Base-by-base conservation (phyloP, 2,888 invertebrate genomes). In the Erynnis tages region DNA sequence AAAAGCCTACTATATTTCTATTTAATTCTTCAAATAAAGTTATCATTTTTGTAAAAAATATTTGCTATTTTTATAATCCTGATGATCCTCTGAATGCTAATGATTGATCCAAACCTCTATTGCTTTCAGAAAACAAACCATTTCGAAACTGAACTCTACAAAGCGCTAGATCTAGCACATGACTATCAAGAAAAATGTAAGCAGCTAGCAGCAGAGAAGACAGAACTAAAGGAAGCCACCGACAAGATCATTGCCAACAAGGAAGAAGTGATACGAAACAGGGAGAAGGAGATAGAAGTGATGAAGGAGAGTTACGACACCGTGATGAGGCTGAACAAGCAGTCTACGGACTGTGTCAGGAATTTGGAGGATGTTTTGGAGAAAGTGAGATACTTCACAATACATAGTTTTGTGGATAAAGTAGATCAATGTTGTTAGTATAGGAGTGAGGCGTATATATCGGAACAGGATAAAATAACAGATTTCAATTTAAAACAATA, bases 81-180 rank as follows among this genome's bases (percentile, higher is more conserved):
- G n/a, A n/a, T n/a, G n/a, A n/a, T n/a, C n/a, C n/a, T n/a, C n/a
- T n/a, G n/a, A n/a, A n/a, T n/a, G n/a, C n/a, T n/a, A n/a, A n/a
- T n/a, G n/a, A n/a, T n/a, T n/a, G n/a, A n/a, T n/a, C n/a, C n/a
- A n/a, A n/a, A 4, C 13, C 11, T 40, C 0, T 27, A 13, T 37
- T 17, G 4, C 1, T 29, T 25, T 8, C 69, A 87, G 78, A 91
- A 91, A 86, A 81, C 90, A 0, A 90, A 90, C 55, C 91, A 91
- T 30, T 91, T 92, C 60, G 95, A 95, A 79, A 88, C 91, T 4
- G 96, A 96, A 80, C 79, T 94, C 1, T 91, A 94, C 21, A 94
- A 94, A 80, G 92, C 94, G 0, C 75, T 94, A 34, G 93, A 93
- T 62, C 71, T 95, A 29, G 94, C 93, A 0, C 92, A 93, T 23